These are phyloP conservation scores for Harpalus rufipes DNA, from an alignment of 2,888 invertebrate species.

Conservation along the genomic window DNA sequence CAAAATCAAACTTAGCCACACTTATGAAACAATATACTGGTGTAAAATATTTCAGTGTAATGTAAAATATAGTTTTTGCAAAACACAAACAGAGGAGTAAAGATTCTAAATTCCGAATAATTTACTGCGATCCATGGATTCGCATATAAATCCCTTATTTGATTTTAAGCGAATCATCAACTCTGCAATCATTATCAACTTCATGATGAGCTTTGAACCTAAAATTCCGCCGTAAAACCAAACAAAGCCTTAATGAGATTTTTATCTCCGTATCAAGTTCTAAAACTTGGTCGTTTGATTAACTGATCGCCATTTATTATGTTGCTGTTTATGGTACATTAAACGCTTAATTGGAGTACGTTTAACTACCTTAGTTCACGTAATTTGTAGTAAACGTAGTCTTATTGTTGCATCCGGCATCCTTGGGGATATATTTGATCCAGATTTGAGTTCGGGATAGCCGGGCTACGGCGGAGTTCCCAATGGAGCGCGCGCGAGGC, in stretches of 20 bases:
- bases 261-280: conserved; percentile 17
- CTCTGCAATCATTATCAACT: neutral
- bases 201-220: neutral
- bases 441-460: conserved; percentile 27
- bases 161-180: neutral
- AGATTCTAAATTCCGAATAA: neutral
- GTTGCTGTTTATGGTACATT: conserved; percentile 60
- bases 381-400: conserved; percentile 56
- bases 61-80: too few species aligned
- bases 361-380: conserved; percentile 55
- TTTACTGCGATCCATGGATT: neutral
- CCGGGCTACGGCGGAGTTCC: neutral
- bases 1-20: too few species aligned
- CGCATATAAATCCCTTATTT: neutral
- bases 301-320: conserved; percentile 55
- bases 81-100: too few species aligned
- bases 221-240: neutral
- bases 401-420: conserved; percentile 56
- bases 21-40: too few species aligned
- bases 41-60: too few species aligned
- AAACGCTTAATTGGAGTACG: conserved; percentile 54
- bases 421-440: conserved; percentile 49
- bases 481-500: neutral
- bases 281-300: conserved; percentile 51
- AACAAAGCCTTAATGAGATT: conserved; percentile 27